Percentiles rank a stretch among this genome's conserved stretches.
These are phyloP conservation scores for Hemibagrus wyckioides DNA, from an alignment of 2,113 vertebrate genomes.

Conservation along the genomic window DNA sequence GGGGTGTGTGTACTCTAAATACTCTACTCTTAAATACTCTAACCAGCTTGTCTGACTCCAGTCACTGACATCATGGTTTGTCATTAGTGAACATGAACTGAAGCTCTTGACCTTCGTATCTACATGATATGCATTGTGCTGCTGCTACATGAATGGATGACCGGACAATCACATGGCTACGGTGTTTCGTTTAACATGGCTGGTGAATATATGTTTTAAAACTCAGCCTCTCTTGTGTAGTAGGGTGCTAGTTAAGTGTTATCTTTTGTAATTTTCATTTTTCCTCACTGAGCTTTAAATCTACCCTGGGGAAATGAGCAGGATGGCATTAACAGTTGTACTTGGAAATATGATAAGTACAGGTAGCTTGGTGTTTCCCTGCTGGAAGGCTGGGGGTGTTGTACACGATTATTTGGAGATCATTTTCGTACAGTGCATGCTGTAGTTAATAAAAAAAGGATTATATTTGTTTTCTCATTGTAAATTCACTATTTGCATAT, in stretches of 20 bases:
- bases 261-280: slow-evolving; percentile 4
- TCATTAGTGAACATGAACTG: background rate
- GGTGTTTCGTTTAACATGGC: background rate
- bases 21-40: background rate
- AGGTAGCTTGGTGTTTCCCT: background rate
- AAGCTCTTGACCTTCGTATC: background rate
- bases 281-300: slow-evolving; percentile 26
- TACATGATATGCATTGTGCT: background rate
- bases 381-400: background rate
- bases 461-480: background rate
- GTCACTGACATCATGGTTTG: background rate
- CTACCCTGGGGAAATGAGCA: slow-evolving; percentile 44
- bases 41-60: background rate
- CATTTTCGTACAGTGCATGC: background rate
- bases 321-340: slow-evolving; percentile 51
- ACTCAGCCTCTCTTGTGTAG: background rate
- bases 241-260: background rate
- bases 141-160: background rate
- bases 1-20: too few species aligned
- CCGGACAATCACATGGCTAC: background rate
- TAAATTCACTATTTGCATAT: background rate
- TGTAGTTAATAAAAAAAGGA: background rate
- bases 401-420: background rate
- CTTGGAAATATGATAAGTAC: slow-evolving; percentile 16
- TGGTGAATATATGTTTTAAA: background rate